Base-by-base conservation (phyloP, 2,113 vertebrate species). In the Muntiacus reevesi region DNA sequence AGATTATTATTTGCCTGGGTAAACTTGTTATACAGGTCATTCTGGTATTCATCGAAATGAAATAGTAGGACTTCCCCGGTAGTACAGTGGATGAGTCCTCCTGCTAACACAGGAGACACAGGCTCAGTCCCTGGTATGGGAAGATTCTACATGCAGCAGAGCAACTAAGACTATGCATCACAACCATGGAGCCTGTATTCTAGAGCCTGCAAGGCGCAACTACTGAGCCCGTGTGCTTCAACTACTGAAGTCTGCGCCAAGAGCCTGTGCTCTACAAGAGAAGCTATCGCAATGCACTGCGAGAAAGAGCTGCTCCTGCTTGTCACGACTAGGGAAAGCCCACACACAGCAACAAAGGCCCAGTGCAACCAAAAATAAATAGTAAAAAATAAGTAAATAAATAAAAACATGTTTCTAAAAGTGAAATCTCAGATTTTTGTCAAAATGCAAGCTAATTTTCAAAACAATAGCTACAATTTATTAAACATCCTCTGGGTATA, bases 281-380 rank as follows among this genome's bases (percentile, higher is more conserved):
- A 43, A 76, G 71, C 21, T 76, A 14, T 12, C 12, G 0, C 36
- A 43, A 76, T 2, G 12, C 36, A 43, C 23, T 27, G 36, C 36
- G 27, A 43, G 71, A 11, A 25, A 25, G 71, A 14, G 36, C 13
- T 25, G 11, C 36, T 23, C 11, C 71, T 43, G 71, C 71, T 25
- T 25, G 6, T 43, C 11, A 43, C 10, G 7, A 43, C 71, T 25
- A 74, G 71, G 11, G 36, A 3, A 74, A 40, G 71, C 71, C 21
- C 36, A 2, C 71, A 25, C 36, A 43, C 71, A 74, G 71, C 36
- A 6, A 74, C 1, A 6, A 74, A 74, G 71, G 25, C 36, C 36
- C 71, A 43, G 36, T 6, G 67, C 67, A 40, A 74, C 21, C n/a
- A 74, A 40, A 74, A 43, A 13, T 23, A 40, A 43, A 25, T 2